Conservation (phyloP, 2,888 invertebrate genomes). For the Bursaphelenchus okinawaensis region DNA sequence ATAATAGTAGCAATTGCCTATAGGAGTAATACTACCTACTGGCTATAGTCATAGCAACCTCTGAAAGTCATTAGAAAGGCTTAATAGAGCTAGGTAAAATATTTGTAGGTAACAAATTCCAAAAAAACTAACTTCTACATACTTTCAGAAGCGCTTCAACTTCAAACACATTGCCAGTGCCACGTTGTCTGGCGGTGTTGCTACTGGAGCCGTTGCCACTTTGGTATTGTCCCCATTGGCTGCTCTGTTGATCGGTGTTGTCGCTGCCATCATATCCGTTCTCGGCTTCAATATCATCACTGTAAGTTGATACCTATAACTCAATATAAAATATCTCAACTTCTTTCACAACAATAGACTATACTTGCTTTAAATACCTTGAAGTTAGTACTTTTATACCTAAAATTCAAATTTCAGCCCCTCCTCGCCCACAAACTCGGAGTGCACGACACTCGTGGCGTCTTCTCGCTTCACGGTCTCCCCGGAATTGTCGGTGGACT, state of each 20-base stretch:
- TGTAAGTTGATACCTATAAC: conserved; percentile 5
- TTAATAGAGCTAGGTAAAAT: too few species aligned
- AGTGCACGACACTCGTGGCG: conserved; percentile 41
- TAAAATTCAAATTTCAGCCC: conserved; percentile 22
- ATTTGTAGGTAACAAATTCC: too few species aligned
- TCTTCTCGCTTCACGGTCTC: conserved; percentile 49
- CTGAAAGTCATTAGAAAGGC: too few species aligned
- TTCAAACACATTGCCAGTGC: conserved; percentile 60
- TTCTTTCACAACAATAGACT: neutral
- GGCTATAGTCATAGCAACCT: too few species aligned
- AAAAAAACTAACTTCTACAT: too few species aligned
- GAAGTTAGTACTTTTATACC: neutral
- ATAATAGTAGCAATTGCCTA: too few species aligned
- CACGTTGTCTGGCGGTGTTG: conserved; percentile 60
- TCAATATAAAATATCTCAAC: neutral
- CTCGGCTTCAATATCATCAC: conserved; percentile 71
- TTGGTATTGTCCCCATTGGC: conserved; percentile 77
- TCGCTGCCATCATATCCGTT: conserved; percentile 75
- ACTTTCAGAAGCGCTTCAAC: conserved; percentile 22
- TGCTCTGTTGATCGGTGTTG: conserved; percentile 73
- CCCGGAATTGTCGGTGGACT: conserved; percentile 33
- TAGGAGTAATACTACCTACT: too few species aligned
- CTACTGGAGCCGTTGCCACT: conserved; percentile 66
- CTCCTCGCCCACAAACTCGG: conserved; percentile 22
- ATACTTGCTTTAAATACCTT: neutral